Conservation (phyloP, 2,797 vertebrate species). For the Malacoraja senta region DNA sequence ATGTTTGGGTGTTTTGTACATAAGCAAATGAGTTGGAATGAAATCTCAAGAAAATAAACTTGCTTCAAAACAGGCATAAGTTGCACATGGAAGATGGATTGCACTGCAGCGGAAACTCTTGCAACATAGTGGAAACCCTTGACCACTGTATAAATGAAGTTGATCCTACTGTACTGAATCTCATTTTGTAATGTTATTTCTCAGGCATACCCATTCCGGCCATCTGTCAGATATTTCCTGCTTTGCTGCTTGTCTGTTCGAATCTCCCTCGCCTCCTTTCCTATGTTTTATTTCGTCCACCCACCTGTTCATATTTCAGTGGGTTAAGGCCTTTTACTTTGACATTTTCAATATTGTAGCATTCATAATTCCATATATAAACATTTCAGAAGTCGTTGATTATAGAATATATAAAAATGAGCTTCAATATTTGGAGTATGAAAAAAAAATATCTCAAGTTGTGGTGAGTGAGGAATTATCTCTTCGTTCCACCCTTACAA, state of each 20-base stretch:
- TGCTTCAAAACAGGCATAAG: not conserved
- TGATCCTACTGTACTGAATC: not conserved
- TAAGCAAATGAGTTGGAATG: not conserved
- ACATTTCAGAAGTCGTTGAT: not conserved
- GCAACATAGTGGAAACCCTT: not conserved
- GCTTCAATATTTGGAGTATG: not conserved
- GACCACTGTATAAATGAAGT: not conserved
- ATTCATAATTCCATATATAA: not conserved
- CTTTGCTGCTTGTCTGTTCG: not conserved
- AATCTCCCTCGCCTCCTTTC: not conserved
- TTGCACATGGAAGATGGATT: not conserved
- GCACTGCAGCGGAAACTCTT: not conserved
- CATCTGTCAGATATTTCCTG: not conserved
- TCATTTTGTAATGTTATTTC: not conserved
- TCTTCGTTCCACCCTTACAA: not conserved
- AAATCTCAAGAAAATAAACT: not conserved
- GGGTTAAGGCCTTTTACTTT: not conserved
- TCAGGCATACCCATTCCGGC: no score
- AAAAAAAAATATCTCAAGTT: not conserved
- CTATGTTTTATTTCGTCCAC: not conserved
- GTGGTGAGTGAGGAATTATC: not conserved
- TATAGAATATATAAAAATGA: not conserved
- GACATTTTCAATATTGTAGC: not conserved
- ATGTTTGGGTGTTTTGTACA: not conserved
- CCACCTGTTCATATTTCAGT: not conserved